phyloP scores from a whole-genome alignment of 2,113 vertebrate genomes.

The Amblyopsis rosae region DNA sequence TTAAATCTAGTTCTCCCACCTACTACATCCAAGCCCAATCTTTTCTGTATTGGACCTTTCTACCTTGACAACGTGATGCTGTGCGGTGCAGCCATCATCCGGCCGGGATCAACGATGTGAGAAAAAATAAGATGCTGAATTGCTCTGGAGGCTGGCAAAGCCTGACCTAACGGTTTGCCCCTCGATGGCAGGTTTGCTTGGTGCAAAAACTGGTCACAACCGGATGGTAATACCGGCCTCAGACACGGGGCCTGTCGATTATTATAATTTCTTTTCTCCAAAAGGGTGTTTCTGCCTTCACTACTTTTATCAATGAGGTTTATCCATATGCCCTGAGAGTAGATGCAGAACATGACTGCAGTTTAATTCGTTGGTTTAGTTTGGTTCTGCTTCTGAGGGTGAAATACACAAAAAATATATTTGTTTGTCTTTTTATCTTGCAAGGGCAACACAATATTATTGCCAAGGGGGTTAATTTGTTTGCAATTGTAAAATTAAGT shows the following conservation, averaged over 20 bases:
- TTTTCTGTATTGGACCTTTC: slow-evolving; percentile 8
- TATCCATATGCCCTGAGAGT: slow-evolving; percentile 65
- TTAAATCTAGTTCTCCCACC: neutral
- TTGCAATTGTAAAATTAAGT: slow-evolving; percentile 67
- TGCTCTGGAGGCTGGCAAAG: slow-evolving; percentile 55
- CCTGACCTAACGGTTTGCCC: slow-evolving; percentile 47
- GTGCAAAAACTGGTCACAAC: slow-evolving; percentile 56
- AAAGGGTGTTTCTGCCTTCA: slow-evolving; percentile 67
- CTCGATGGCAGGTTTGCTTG: slow-evolving; percentile 50
- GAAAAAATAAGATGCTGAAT: slow-evolving; percentile 35
- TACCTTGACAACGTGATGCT: slow-evolving; percentile 22
- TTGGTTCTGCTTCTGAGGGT: neutral
- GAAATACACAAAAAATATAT: slow-evolving; percentile 63
- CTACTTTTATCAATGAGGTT: slow-evolving; percentile 72
- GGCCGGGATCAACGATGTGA: slow-evolving; percentile 15
- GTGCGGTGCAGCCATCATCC: slow-evolving; percentile 31
- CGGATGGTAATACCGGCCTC: slow-evolving; percentile 64
- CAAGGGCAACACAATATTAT: slow-evolving; percentile 66
- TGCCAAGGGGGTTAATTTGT: slow-evolving; percentile 68
- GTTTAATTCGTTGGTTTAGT: slow-evolving; percentile 12
- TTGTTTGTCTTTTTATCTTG: slow-evolving; percentile 49
- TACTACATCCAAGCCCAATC: slow-evolving; percentile 7
- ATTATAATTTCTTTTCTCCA: slow-evolving; percentile 40
- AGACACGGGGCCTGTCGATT: slow-evolving; percentile 69
- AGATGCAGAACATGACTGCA: slow-evolving; percentile 27